Percentiles rank a stretch among this genome's conserved stretches.
phyloP scores from a whole-genome alignment of 2,797 vertebrate genomes.

The Oryzias sinensis region DNA sequence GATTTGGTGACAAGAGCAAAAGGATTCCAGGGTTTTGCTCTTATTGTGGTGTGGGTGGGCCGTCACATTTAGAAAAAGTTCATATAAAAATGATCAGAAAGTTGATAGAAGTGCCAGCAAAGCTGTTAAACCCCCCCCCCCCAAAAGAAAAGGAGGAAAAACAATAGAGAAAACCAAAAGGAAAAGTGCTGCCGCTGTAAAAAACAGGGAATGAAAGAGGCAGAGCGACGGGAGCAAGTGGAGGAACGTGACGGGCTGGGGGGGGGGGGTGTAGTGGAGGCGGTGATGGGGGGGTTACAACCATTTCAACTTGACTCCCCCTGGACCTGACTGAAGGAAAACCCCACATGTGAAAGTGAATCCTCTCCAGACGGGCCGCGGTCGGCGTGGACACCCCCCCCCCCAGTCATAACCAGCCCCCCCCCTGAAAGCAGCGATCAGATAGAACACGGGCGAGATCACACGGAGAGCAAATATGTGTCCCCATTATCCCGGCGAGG shows the following conservation, averaged over 20 bases:
- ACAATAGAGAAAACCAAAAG: constrained; percentile 66
- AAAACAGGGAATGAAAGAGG: constrained; percentile 36
- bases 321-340: constrained; percentile 73
- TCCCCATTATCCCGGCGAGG: constrained; percentile 75
- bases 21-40: no score
- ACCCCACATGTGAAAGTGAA: constrained; percentile 71
- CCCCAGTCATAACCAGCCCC: constrained; percentile 71
- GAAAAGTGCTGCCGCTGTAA: constrained; percentile 70
- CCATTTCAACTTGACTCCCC: constrained; percentile 73
- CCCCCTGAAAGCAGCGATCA: constrained; percentile 73
- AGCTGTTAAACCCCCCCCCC: constrained; percentile 65
- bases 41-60: no score
- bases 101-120: constrained; percentile 67
- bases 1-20: no score
- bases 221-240: constrained; percentile 57
- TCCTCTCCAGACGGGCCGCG: constrained; percentile 68
- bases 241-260: constrained; percentile 59
- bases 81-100: not conserved
- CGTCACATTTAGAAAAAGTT: no score
- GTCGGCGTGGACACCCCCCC: constrained; percentile 69
- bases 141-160: constrained; percentile 34
- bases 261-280: constrained; percentile 43
- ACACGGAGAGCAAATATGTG: constrained; percentile 74
- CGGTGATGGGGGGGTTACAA: constrained; percentile 67
- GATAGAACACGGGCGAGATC: constrained; percentile 69